Base-by-base conservation (phyloP, 2,797 vertebrate species). In the Microctenopoma stevenorrisi region DNA sequence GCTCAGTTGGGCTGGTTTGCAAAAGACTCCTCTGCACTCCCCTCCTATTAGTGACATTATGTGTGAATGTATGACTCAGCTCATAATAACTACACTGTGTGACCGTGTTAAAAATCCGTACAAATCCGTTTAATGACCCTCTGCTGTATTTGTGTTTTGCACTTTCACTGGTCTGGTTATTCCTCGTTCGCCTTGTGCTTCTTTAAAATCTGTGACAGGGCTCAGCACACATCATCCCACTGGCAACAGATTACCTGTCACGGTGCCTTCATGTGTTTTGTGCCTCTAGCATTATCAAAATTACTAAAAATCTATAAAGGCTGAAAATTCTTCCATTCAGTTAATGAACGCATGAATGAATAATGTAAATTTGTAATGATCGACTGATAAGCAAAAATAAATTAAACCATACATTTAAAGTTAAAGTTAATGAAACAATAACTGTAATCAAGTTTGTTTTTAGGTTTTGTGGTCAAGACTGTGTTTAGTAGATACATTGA, bases 41-140 rank as follows among this genome's bases (percentile, higher is more conserved):
- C 55, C 62, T 49, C 71, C 79, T 62, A 83, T 88, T 81, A 83
- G 53, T 78, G 68, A 83, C 72, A 72, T 46, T 46, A 54, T 52
- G 84, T 74, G 46, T 59, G 70, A 75, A 68, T 60, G 57, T 67
- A 64, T 82, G 79, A 86, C 74, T 84, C 58, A 82, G 64, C 74
- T 63, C 37, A 37, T 61, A 68, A 74, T 73, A 65, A 76, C 58
- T 70, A 46, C 37, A 64, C 44, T 67, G 76, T 64, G 69, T n/a
- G 58, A 76, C 49, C 18, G 28, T 40, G 66, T 76, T 76, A 70
- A 82, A 86, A 79, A 78, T 18, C 18, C 18, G 18, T 18, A 18
- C 61, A 73, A 63, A 16, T 44, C 37, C 33, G 35, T 85, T 70
- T 66, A 57, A 59, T 62, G 4, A 54, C 49, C 58, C 43, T 64